Conservation (phyloP, 2,797 vertebrate species). For the Anisognathus igniventris region DNA sequence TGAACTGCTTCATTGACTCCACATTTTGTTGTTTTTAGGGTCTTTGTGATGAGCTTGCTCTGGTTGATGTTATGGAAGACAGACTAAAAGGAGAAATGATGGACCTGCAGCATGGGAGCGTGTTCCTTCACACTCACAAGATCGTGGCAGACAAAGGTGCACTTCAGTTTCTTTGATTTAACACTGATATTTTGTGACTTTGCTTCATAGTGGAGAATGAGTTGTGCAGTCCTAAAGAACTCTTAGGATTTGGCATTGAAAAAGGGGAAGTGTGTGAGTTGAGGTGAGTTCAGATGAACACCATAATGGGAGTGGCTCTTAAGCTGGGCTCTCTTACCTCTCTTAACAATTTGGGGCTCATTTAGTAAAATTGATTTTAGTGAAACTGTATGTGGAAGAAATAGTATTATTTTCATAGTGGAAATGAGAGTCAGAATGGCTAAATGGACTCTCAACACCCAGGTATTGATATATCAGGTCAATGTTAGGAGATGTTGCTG, state of each 20-base stretch:
- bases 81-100: conserved; percentile 94
- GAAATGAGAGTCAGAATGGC: background rate
- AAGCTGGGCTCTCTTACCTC: background rate
- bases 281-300: background rate
- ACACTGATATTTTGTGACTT: background rate
- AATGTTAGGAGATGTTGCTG: background rate
- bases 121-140: conserved; percentile 92
- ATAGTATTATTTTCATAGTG: background rate
- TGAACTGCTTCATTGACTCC: background rate
- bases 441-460: background rate
- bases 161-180: background rate
- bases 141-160: conserved; percentile 92
- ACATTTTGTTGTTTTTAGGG: conserved; percentile 69
- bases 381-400: background rate
- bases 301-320: background rate
- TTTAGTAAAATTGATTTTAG: background rate
- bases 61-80: conserved; percentile 95
- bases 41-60: conserved; percentile 89
- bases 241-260: background rate
- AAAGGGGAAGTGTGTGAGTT: background rate
- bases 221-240: background rate
- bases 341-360: background rate
- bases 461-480: background rate
- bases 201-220: background rate
- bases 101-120: conserved; percentile 93